phyloP scores from a whole-genome alignment of 2,888 invertebrate species.

The Apamea epomidion region DNA sequence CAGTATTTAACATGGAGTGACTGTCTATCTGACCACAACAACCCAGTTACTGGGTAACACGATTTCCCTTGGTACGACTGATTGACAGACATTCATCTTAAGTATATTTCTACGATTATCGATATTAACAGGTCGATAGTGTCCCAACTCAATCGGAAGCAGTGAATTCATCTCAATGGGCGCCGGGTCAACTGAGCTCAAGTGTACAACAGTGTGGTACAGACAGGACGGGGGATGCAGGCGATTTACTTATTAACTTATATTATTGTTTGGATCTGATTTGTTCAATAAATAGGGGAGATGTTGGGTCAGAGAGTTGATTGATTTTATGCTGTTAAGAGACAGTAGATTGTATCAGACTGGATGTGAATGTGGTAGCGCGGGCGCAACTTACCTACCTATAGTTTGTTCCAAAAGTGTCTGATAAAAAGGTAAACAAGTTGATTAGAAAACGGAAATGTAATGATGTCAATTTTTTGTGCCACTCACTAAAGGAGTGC shows the following conservation, averaged over 20 bases:
- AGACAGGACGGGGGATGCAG: conserved; percentile 52
- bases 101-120: conserved; percentile 10
- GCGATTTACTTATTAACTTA: conserved; percentile 58
- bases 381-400: neutral
- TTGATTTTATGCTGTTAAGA: neutral
- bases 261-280: conserved; percentile 33
- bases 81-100: neutral
- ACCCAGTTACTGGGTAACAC: neutral
- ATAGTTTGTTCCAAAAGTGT: too few species aligned
- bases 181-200: conserved; percentile 73
- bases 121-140: neutral
- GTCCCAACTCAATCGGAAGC: conserved; percentile 76
- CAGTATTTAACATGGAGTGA: neutral
- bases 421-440: too few species aligned
- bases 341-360: neutral
- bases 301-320: neutral
- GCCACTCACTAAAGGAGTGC: too few species aligned
- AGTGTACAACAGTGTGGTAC: conserved; percentile 64
- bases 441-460: too few species aligned
- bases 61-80: neutral
- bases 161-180: conserved; percentile 76
- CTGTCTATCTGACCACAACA: neutral
- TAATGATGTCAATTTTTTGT: too few species aligned
- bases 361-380: neutral
- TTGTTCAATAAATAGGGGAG: conserved; percentile 15